A percentile compares a stretch with the other conserved stretches of the same genome.
Conservation (phyloP, 2,888 invertebrate species). For the Ophonus ardosiacus region DNA sequence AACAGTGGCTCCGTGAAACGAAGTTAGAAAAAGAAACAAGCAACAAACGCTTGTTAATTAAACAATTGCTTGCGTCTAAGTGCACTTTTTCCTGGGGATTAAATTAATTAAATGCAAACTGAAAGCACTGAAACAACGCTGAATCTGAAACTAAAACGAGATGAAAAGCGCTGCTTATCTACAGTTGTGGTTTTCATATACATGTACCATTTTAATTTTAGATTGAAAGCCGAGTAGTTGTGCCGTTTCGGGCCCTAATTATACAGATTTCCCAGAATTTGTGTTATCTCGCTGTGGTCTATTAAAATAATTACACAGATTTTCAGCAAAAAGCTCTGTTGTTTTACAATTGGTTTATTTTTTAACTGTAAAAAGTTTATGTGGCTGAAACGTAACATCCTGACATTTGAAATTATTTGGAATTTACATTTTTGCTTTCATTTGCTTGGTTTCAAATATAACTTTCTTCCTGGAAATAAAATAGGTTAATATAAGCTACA, state of each 20-base stretch:
- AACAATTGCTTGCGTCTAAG: conserved; percentile 2
- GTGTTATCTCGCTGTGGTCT: background rate
- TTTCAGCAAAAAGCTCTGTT: background rate
- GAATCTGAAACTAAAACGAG: conserved; percentile 2
- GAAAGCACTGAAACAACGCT: background rate
- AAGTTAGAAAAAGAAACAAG: conserved; percentile 7
- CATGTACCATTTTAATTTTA: conserved; percentile 18
- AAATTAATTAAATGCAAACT: conserved; percentile 29
- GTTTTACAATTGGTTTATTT: background rate
- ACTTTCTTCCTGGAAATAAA: no score
- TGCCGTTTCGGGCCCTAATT: background rate
- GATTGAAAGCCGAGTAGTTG: background rate
- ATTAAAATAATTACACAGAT: background rate
- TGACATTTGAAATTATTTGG: no score
- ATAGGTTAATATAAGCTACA: no score
- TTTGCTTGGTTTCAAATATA: background rate
- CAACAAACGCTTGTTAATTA: conserved; percentile 17
- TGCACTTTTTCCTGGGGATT: conserved; percentile 5
- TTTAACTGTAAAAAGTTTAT: background rate
- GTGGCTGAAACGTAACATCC: background rate
- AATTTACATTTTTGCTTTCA: background rate
- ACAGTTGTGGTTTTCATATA: conserved; percentile 5
- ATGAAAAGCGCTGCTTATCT: background rate
- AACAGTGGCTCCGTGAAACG: background rate
- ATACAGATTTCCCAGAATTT: background rate